These are phyloP conservation scores for Conopomorpha cramerella DNA, from an alignment of 1,140 invertebrate species.

Conservation along the genomic window DNA sequence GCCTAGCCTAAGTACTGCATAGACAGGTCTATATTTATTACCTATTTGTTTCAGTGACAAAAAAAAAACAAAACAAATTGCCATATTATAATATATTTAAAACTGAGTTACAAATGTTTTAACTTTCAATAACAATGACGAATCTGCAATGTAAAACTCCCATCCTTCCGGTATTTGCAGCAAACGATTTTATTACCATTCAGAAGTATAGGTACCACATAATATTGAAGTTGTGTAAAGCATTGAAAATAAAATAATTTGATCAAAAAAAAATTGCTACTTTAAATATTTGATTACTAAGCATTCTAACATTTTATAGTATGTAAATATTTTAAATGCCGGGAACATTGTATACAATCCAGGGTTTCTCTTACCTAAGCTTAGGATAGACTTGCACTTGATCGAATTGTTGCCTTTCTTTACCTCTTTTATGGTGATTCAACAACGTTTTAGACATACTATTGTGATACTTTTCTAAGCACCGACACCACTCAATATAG, in stretches of 20 bases:
- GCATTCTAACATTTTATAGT: constrained; percentile 51
- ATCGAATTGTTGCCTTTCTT: constrained; percentile 16
- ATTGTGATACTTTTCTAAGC: no score
- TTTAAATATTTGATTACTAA: constrained; percentile 51
- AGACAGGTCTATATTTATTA: no score
- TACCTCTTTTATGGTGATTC: no score
- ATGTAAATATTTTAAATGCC: constrained; percentile 54
- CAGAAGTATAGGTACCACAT: constrained; percentile 17
- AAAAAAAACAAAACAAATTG: constrained; percentile 20
- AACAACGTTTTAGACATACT: no score
- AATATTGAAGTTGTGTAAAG: constrained; percentile 51
- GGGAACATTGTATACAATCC: no score
- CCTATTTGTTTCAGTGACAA: constrained; percentile 1
- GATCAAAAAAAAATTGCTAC: constrained; percentile 57
- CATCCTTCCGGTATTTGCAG: no score
- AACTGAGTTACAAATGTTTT: constrained; percentile 55
- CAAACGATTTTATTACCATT: no score
- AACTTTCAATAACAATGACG: constrained; percentile 39
- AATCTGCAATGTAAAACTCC: constrained; percentile 34
- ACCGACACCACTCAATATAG: no score
- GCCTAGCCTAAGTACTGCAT: no score
- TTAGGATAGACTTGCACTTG: constrained; percentile 25
- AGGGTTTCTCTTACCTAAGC: no score
- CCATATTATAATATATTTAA: constrained; percentile 52
- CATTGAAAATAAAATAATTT: constrained; percentile 50